Percentiles rank a stretch among this genome's conserved stretches.
These are phyloP conservation scores for Blastomussa wellsi DNA, from an alignment of 92 coral and sea anemone species.

Conservation along the genomic window DNA sequence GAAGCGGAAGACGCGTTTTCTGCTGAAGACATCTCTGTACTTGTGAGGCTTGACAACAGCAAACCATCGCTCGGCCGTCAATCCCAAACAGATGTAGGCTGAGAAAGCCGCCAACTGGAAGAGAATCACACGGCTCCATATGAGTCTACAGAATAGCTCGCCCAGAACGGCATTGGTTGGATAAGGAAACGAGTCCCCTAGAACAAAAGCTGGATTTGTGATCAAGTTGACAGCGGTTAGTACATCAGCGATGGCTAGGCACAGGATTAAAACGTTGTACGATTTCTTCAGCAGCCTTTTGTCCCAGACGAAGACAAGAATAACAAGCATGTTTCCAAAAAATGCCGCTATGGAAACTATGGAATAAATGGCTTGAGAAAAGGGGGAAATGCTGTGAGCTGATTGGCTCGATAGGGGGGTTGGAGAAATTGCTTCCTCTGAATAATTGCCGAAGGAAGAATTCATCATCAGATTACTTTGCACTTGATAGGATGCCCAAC, in stretches of 20 bases:
- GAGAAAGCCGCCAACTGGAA: slow-evolving; percentile 72
- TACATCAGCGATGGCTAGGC: slow-evolving; percentile 34
- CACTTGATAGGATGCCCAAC: not conserved
- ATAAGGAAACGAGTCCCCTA: slow-evolving; percentile 15
- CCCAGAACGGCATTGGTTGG: slow-evolving; percentile 37
- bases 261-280: slow-evolving; percentile 14
- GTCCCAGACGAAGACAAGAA: slow-evolving; percentile 46
- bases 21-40: slow-evolving; percentile 53
- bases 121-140: slow-evolving; percentile 65
- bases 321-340: slow-evolving; percentile 43
- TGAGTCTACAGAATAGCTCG: slow-evolving; percentile 68
- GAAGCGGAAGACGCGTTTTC: slow-evolving; percentile 49
- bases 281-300: slow-evolving; percentile 27
- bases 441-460: not conserved
- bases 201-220: slow-evolving; percentile 32
- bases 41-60: slow-evolving; percentile 77
- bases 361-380: not conserved
- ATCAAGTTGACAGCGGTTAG: slow-evolving; percentile 15
- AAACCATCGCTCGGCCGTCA: slow-evolving; percentile 90
- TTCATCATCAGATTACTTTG: not conserved
- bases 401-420: not conserved
- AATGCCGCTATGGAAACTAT: slow-evolving; percentile 30
- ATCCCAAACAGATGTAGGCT: slow-evolving; percentile 61
- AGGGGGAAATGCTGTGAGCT: not conserved
- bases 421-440: not conserved